Evolutionary conservation across 2,113 vertebrate species (phyloP), one percentile per base, ranked within the genome.

Genomic region (Lepus americanus): DNA sequence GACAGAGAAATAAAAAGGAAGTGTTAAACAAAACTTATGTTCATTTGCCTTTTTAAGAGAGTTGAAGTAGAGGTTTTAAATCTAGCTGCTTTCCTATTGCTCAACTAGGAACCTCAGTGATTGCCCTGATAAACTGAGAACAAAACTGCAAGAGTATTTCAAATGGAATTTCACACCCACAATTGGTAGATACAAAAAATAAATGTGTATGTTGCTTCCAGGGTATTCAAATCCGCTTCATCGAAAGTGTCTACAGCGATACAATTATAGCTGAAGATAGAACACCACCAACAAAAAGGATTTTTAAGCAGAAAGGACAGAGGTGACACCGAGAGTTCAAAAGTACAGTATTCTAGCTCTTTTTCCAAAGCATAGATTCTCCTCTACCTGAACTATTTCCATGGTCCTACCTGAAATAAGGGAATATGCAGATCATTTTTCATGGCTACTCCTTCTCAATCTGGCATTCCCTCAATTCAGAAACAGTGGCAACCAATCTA

Each of bases 221-320:
- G 74, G 39, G 29, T 95, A 95, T 94, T 95, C 94, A 90, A 88
- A 97, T 16, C 86, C 66, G 70, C 44, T 95, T 92, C 76, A 90
- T 66, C 73, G 92, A 29, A 90, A 94, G 31, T 92, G 23, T 88
- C 51, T 88, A 27, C 53, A 92, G 17, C 79, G 86, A 90, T 67
- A 92, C 72, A 85, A 95, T 84, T 89, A 59, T 31, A 89, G 44
- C 39, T 29, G 55, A 96, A 95, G 78, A 94, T 1, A 95, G 59
- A 91, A 93, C 13, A 76, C 73, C 55, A 74, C 80, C 31, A 94
- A 94, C 84, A 96, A 90, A 89, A 85, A 25, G 80, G 81, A 80
- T 23, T 61, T 93, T 87, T 82, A 96, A 96, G 69, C 77, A 94
- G 51, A 85, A 95, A 77, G 64, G 66, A 74, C 78, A 78, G 55